Conservation (phyloP, 2,888 invertebrate genomes). For the Limnephilus auricula region DNA sequence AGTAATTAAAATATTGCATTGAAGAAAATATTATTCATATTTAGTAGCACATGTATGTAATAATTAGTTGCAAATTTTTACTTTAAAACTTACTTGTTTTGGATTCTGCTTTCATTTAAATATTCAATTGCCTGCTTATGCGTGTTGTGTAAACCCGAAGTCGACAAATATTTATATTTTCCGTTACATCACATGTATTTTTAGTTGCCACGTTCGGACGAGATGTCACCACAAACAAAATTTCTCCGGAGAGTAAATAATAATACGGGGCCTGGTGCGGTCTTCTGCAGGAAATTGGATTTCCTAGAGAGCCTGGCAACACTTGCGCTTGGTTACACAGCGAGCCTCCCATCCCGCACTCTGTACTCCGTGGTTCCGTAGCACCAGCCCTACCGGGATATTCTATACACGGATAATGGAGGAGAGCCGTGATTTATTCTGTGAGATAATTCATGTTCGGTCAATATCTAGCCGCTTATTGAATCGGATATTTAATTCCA, state of each 20-base stretch:
- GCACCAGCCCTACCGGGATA: not conserved
- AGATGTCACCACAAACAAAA: constrained; percentile 63
- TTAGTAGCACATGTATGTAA: too few species aligned
- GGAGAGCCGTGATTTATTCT: constrained; percentile 51
- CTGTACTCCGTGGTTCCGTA: not conserved
- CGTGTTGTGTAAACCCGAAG: not conserved
- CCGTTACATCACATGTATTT: constrained; percentile 40
- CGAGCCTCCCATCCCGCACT: not conserved
- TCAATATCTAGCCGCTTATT: constrained; percentile 53
- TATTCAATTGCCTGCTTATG: not conserved
- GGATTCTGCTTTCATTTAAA: not conserved
- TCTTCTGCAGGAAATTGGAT: constrained; percentile 64
- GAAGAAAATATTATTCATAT: too few species aligned
- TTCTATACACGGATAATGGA: constrained; percentile 22
- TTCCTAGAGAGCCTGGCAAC: constrained; percentile 53
- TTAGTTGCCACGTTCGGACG: constrained; percentile 48
- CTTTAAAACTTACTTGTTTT: too few species aligned
- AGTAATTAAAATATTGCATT: too few species aligned
- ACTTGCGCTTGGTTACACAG: constrained; percentile 32
- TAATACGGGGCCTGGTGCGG: constrained; percentile 59
- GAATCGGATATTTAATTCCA: constrained; percentile 57
- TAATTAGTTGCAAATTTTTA: too few species aligned
- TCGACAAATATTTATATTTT: not conserved
- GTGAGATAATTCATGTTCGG: constrained; percentile 48
- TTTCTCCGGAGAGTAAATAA: constrained; percentile 63